phyloP scores from a whole-genome alignment of 1,140 invertebrate genomes.

The Neodiprion fabricii region DNA sequence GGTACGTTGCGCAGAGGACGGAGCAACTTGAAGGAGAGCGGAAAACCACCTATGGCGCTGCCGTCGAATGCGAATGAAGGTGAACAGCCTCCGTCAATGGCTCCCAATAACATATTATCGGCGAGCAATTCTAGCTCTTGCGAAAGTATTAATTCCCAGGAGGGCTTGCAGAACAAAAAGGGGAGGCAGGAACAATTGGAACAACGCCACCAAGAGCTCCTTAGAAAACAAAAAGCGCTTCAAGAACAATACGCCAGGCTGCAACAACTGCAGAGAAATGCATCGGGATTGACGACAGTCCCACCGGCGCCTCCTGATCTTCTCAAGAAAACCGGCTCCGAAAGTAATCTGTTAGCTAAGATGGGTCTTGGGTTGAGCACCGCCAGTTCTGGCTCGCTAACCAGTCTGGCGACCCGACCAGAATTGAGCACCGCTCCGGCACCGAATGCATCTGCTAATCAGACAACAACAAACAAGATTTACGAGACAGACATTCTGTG shows the following conservation, averaged over 20 bases:
- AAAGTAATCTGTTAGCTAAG: constrained; percentile 86
- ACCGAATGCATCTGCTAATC: constrained; percentile 20
- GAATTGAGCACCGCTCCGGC: constrained; percentile 27
- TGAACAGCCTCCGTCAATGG: constrained; percentile 26
- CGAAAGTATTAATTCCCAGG: constrained; percentile 80
- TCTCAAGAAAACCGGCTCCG: constrained; percentile 88
- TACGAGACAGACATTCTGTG: constrained; percentile 91
- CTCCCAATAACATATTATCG: constrained; percentile 49
- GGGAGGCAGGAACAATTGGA: constrained; percentile 80
- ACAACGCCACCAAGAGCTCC: constrained; percentile 83
- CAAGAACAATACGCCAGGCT: constrained; percentile 89
- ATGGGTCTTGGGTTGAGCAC: constrained; percentile 76
- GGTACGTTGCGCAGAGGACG: constrained; percentile 36
- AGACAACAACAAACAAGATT: constrained; percentile 72
- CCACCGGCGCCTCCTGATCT: constrained; percentile 68
- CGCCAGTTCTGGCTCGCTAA: constrained; percentile 68
- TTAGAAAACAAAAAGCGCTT: constrained; percentile 84
- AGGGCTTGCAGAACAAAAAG: constrained; percentile 63
- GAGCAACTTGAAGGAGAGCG: constrained; percentile 32
- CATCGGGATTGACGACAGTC: constrained; percentile 65
- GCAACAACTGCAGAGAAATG: constrained; percentile 82
- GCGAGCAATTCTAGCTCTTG: constrained; percentile 72
- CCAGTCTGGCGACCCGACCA: constrained; percentile 63
- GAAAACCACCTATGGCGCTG: constrained; percentile 50
- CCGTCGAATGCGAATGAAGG: constrained; percentile 63